A percentile compares a stretch with the other conserved stretches of the same genome.
These are phyloP conservation scores for Forbesichthys papilliferus DNA, from an alignment of 2,113 vertebrate species.

Conservation along the genomic window DNA sequence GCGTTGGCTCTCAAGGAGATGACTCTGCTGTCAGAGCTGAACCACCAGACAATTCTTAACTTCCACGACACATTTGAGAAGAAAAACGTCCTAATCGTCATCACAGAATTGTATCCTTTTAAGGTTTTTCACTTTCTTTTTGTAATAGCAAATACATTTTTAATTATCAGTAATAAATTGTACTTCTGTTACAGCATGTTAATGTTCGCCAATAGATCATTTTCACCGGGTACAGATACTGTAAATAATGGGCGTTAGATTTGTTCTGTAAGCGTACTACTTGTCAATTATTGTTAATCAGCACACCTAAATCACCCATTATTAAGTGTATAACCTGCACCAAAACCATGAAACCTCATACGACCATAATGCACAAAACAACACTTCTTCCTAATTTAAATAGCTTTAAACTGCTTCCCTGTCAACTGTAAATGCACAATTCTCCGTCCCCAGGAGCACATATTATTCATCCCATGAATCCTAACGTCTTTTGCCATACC, in stretches of 20 bases:
- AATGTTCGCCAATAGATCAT: no score
- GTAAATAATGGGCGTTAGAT: no score
- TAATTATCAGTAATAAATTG: no score
- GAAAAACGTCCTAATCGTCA: conserved; percentile 85
- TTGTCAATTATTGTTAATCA: no score
- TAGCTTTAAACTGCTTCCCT: background rate
- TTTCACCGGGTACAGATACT: no score
- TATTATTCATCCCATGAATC: conserved; percentile 43
- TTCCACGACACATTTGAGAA: conserved; percentile 95
- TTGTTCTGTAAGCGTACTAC: no score
- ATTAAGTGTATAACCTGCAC: no score
- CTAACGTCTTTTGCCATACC: conserved; percentile 34
- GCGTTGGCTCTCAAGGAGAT: conserved; percentile 82
- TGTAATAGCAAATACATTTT: no score
- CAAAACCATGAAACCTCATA: no score
- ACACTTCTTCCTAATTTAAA: background rate
- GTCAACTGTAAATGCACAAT: conserved; percentile 6
- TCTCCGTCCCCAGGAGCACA: conserved; percentile 32
- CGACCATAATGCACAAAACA: no score
- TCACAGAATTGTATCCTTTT: conserved; percentile 92
- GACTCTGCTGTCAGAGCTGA: conserved; percentile 84
- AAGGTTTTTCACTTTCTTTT: background rate
- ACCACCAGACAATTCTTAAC: conserved; percentile 84
- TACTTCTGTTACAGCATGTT: no score
- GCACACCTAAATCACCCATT: no score